A percentile compares a stretch with the other conserved stretches of the same genome.
phyloP scores from a whole-genome alignment of 1,140 invertebrate species.

The Brachystomella parvula region DNA sequence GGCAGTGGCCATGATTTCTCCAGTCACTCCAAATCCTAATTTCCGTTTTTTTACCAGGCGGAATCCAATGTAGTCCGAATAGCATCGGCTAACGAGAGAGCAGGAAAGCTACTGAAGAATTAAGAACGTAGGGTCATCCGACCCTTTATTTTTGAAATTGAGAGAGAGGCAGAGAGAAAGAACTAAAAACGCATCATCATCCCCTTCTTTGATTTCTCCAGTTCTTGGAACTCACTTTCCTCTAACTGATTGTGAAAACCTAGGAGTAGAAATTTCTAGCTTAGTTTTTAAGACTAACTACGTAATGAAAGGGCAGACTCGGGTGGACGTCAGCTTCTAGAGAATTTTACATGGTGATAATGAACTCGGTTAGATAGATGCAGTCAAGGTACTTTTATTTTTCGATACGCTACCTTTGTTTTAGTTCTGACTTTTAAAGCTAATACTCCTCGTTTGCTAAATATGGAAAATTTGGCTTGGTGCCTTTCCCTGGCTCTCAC shows the following conservation, averaged over 20 bases:
- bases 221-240: background rate
- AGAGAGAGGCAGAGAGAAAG: background rate
- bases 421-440: no score
- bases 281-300: background rate
- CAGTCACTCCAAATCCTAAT: background rate
- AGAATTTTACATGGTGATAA: no score
- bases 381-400: no score
- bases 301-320: background rate
- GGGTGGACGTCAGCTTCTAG: no score
- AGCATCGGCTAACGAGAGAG: slow-evolving; percentile 72
- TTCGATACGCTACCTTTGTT: no score
- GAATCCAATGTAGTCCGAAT: slow-evolving; percentile 75
- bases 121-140: background rate
- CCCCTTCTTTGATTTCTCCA: background rate
- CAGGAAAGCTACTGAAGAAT: slow-evolving; percentile 61
- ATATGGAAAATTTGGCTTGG: no score
- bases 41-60: slow-evolving; percentile 48
- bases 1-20: background rate
- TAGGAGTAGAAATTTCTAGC: background rate
- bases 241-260: background rate
- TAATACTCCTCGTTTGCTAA: no score
- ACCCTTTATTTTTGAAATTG: background rate
- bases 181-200: background rate
- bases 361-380: no score
- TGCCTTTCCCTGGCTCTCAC: no score